These are phyloP conservation scores for Sipha flava DNA, from an alignment of 1,140 invertebrate genomes.

Conservation along the genomic window DNA sequence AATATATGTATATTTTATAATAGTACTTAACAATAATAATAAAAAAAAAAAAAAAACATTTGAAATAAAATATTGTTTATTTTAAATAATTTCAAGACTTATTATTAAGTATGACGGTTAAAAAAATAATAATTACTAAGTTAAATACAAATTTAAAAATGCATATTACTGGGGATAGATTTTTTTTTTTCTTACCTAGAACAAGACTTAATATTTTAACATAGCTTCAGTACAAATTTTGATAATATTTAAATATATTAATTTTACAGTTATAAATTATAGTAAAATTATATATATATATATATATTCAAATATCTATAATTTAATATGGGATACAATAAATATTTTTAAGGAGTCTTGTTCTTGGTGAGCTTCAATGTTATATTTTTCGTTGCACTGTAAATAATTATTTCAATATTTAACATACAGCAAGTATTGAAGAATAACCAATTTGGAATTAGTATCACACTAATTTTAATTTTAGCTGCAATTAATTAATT, in stretches of 20 bases:
- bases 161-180: background rate
- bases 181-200: background rate
- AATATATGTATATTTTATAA: background rate
- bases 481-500: background rate
- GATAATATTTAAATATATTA: background rate
- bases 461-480: too few relatives aligned
- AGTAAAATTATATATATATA: background rate
- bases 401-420: background rate
- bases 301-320: background rate
- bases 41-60: background rate
- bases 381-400: conserved; percentile 10
- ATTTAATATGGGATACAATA: background rate
- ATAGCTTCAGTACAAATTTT: background rate
- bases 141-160: background rate
- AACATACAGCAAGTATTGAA: background rate
- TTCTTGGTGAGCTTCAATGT: background rate
- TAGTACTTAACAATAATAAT: background rate
- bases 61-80: conserved; percentile 8
- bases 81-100: conserved; percentile 9
- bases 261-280: background rate
- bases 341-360: background rate
- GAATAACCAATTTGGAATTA: too few relatives aligned
- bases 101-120: conserved; percentile 10
- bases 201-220: conserved; percentile 7
- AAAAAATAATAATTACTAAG: background rate